Conservation (phyloP, 2,113 vertebrate species). For the Pagrus major region DNA sequence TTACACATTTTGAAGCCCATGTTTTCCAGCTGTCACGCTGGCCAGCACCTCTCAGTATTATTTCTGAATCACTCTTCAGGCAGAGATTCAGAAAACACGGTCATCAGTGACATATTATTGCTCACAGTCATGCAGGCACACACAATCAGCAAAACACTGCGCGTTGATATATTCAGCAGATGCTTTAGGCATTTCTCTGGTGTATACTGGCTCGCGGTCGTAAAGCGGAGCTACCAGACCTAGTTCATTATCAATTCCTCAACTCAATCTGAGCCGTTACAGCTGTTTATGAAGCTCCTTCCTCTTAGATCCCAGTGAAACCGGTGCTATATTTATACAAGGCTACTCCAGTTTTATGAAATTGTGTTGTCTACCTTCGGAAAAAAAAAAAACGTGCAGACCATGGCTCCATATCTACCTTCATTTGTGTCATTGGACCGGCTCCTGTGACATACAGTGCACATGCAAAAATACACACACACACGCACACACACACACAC, state of each 20-base stretch:
- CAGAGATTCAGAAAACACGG: slow-evolving; percentile 41
- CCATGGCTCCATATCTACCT: slow-evolving; percentile 76
- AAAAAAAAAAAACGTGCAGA: slow-evolving; percentile 60
- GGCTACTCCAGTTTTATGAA: slow-evolving; percentile 75
- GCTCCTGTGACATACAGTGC: slow-evolving; percentile 72
- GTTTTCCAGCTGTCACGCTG: slow-evolving; percentile 51
- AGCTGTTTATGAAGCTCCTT: slow-evolving; percentile 61
- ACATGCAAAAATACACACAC: slow-evolving; percentile 30
- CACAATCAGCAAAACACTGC: slow-evolving; percentile 50
- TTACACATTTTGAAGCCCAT: slow-evolving; percentile 50
- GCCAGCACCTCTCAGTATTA: slow-evolving; percentile 74
- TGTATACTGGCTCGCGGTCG: slow-evolving; percentile 14
- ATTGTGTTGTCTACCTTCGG: slow-evolving; percentile 68
- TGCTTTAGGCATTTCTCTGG: slow-evolving; percentile 23
- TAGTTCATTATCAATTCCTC: slow-evolving; percentile 49
- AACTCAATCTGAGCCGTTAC: slow-evolving; percentile 78
- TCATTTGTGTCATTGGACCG: slow-evolving; percentile 77
- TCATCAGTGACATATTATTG: neutral
- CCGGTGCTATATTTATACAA: slow-evolving; percentile 83
- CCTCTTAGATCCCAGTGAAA: slow-evolving; percentile 70
- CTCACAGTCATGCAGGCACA: slow-evolving; percentile 28
- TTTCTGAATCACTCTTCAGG: slow-evolving; percentile 59
- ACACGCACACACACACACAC: slow-evolving; percentile 37
- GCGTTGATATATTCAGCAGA: slow-evolving; percentile 32
- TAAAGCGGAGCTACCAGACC: slow-evolving; percentile 49